Evolutionary conservation across 2,113 vertebrate species (phyloP).

Genomic region (Ahaetulla prasina): DNA sequence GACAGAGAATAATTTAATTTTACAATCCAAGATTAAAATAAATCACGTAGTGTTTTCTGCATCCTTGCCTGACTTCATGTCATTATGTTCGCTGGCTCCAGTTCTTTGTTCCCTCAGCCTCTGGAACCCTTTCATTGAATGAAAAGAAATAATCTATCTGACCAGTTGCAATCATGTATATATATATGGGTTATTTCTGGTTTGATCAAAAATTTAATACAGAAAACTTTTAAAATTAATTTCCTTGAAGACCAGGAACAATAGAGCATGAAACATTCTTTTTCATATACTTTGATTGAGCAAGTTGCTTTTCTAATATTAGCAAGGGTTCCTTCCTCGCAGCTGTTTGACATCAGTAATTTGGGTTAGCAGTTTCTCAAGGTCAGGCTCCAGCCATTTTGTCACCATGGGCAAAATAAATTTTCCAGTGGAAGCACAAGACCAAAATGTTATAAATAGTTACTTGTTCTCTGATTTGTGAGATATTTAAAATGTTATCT

Average conservation of each 20-base stretch:
- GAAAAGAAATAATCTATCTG: slow-evolving; percentile 21
- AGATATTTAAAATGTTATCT: not conserved
- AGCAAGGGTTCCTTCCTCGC: slow-evolving; percentile 19
- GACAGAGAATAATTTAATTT: not conserved
- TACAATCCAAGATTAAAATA: not conserved
- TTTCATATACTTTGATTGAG: slow-evolving; percentile 44
- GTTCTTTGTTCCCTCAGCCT: not conserved
- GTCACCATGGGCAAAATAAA: not conserved
- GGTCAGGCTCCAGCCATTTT: slow-evolving; percentile 7
- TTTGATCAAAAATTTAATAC: slow-evolving; percentile 60
- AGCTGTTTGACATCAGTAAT: not conserved
- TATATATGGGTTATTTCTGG: slow-evolving; percentile 47
- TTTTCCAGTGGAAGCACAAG: not conserved
- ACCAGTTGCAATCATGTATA: slow-evolving; percentile 21
- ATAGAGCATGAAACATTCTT: slow-evolving; percentile 49
- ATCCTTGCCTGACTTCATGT: not conserved
- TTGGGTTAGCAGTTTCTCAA: slow-evolving; percentile 4
- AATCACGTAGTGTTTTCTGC: not conserved
- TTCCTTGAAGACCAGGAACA: slow-evolving; percentile 52
- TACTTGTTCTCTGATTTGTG: not conserved
- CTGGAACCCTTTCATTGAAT: not conserved
- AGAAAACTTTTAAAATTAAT: slow-evolving; percentile 60
- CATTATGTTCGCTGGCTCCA: not conserved
- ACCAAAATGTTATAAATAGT: not conserved
- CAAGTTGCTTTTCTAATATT: slow-evolving; percentile 53